These are phyloP conservation scores for Yponomeuta cagnagella DNA, from an alignment of 2,888 invertebrate species.

Conservation along the genomic window DNA sequence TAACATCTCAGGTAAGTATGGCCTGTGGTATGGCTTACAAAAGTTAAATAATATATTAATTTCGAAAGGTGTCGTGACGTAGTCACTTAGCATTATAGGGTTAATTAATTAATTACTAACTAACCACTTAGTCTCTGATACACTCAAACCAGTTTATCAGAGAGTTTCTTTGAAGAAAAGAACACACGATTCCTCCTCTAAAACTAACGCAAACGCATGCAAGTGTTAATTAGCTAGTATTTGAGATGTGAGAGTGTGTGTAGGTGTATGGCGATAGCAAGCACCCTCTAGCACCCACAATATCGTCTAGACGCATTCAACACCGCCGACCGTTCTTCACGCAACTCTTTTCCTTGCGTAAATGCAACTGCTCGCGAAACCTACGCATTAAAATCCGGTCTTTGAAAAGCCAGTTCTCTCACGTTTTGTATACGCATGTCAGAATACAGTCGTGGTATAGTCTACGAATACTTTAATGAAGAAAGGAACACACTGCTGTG, in stretches of 20 bases:
- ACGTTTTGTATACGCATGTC: not conserved
- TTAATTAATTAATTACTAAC: too few relatives aligned
- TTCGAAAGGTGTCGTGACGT: too few relatives aligned
- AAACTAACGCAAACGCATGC: not conserved
- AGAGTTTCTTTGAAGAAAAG: not conserved
- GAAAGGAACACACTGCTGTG: not conserved
- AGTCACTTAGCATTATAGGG: too few relatives aligned
- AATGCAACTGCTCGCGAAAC: constrained; percentile 1
- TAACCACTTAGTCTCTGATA: too few relatives aligned
- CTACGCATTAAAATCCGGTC: not conserved
- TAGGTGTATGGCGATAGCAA: not conserved
- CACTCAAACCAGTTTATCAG: not conserved
- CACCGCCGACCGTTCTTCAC: constrained; percentile 13
- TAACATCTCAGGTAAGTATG: too few relatives aligned
- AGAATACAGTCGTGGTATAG: not conserved
- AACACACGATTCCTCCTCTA: not conserved
- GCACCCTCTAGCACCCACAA: constrained; percentile 33
- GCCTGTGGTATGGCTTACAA: too few relatives aligned
- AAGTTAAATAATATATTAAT: too few relatives aligned
- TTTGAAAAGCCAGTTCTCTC: not conserved
- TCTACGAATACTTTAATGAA: not conserved
- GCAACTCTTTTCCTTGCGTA: constrained; percentile 12
- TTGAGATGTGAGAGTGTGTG: not conserved
- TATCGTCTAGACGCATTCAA: constrained; percentile 53
- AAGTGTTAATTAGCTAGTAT: not conserved